Evolutionary conservation across 2,888 invertebrate species (phyloP), one percentile per base, ranked within the genome.

Genomic region (Belgica antarctica): DNA sequence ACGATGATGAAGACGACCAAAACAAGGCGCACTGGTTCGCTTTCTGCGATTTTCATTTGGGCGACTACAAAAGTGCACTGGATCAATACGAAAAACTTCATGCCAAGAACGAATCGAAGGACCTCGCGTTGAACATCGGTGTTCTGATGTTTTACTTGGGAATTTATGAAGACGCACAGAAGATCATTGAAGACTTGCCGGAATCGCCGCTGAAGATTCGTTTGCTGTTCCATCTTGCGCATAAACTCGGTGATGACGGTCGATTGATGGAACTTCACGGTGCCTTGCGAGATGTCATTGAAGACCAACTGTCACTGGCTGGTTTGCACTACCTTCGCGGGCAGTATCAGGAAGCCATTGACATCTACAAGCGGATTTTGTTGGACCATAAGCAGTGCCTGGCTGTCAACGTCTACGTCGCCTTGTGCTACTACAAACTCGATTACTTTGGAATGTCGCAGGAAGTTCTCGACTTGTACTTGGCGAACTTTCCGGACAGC

Each of bases 361-460:
- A 98, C 78, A 94, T 98, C 73, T 99, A 99, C 78, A 99, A 98
- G 80, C 86, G 94, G 72, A 85, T 98, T 69, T 82, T 98, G 12
- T 80, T 95, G 22, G 94, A 95, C 75, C 92, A 96, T 81, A 90
- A 95, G 94, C 91, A 92, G 69, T 94, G 88, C 79, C 82, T 96
- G 77, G 98, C 98, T 0, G 80, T 99, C 71, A 97, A 99, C 80
- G 95, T 98, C 2, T 98, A 99, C 79, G 90, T 98, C 71, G 98
- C 97, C 0, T 81, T 98, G 15, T 99, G 98, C 77, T 98, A 98
- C 81, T 99, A 98, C 81, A 98, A 99, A 79, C 82, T 98, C 75
- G 98, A 98, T 80, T 98, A 96, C 79, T 98, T 96, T 77, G 98
- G 98, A 79, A 96, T 96, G 61, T 96, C 97, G 0, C 96, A 97